These are phyloP conservation scores for Sebastolobus alascanus DNA, from an alignment of 2,797 vertebrate genomes.

Conservation along the genomic window DNA sequence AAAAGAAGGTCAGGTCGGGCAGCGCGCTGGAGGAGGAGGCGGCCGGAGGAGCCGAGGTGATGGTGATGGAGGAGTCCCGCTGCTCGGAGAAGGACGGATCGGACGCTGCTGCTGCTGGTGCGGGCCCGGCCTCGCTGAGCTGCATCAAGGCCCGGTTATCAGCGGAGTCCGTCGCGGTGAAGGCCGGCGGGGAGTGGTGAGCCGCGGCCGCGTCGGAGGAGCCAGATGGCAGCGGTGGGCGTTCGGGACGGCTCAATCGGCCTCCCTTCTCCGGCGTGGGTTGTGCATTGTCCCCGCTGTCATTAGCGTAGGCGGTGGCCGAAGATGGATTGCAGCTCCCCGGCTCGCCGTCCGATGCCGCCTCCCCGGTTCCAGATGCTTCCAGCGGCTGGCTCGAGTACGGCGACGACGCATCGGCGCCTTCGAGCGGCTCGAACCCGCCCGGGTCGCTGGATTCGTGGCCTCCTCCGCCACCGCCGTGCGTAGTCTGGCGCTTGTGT, in stretches of 20 bases:
- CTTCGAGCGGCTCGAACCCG: slow-evolving; percentile 85
- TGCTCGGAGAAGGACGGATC: slow-evolving; percentile 81
- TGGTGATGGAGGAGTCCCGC: slow-evolving; percentile 77
- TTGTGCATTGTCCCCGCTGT: slow-evolving; percentile 84
- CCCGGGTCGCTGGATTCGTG: slow-evolving; percentile 84
- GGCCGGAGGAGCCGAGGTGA: slow-evolving; percentile 32
- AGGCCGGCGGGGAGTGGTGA: slow-evolving; percentile 66
- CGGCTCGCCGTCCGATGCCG: slow-evolving; percentile 76
- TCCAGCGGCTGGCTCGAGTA: slow-evolving; percentile 84
- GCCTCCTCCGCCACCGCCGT: slow-evolving; percentile 68
- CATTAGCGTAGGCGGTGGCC: slow-evolving; percentile 74
- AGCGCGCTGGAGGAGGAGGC: slow-evolving; percentile 51
- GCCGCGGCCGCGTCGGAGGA: slow-evolving; percentile 67
- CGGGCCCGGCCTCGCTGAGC: slow-evolving; percentile 37
- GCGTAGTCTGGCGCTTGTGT: slow-evolving; percentile 96
- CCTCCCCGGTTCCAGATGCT: slow-evolving; percentile 80
- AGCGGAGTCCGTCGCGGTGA: slow-evolving; percentile 65
- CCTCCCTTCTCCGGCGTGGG: slow-evolving; percentile 80
- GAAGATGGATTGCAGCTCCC: slow-evolving; percentile 76
- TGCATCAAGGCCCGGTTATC: slow-evolving; percentile 72
- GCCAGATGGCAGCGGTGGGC: slow-evolving; percentile 66
- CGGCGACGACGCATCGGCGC: slow-evolving; percentile 81
- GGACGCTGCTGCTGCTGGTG: slow-evolving; percentile 36
- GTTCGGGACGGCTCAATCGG: slow-evolving; percentile 60
- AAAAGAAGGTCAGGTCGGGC: slow-evolving; percentile 89